Base-by-base conservation (phyloP, 2,888 invertebrate genomes). In the Pollenia amentaria region DNA sequence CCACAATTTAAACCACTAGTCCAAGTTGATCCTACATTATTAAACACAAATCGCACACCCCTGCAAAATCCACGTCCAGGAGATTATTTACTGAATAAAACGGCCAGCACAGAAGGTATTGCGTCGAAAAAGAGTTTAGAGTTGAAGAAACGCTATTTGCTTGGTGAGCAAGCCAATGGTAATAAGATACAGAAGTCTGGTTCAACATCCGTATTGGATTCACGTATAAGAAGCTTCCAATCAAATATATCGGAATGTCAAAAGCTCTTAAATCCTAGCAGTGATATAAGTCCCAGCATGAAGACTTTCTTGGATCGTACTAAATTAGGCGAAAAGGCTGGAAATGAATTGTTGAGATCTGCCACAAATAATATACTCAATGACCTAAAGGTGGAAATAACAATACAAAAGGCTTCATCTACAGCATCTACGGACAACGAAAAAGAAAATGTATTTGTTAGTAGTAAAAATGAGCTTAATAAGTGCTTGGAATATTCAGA, bases 171-270 rank as follows among this genome's bases (percentile, higher is more conserved):
- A 0, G 95, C 94, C 7, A 92, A 94, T 65, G 95, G 95, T 3
- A 96, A 96, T 48, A 95, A 95, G 38, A 96, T 97, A 38, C 95
- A 96, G 89, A 97, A 97, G 91, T 97, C 97, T 0, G 97, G 97
- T 76, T 97, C 97, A 78, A 96, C 97, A 8, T 96, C 97, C 0
- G 96, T 97, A 86, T 94, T 98, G 53, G 97, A 98, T 91, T 97
- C 96, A 8, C 97, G 97, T 92, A 95, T 98, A 82, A 96, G 97
- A 93, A 97, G 96, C 85, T 96, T 98, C 91, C 96, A 97, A 88
- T 97, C 96, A 48, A 96, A 96, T 89, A 98, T 98, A 85, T 96
- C 97, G 0, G 97, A 98, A 91, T 97, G 97, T 91, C 98, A 98
- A 90, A 98, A 97, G 91, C 94, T 97, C 88, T 92, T 98, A 55